A percentile compares a stretch with the other conserved stretches of the same genome.
These are phyloP conservation scores for Hypomecis punctinalis DNA, from an alignment of 2,888 invertebrate genomes.

Conservation along the genomic window DNA sequence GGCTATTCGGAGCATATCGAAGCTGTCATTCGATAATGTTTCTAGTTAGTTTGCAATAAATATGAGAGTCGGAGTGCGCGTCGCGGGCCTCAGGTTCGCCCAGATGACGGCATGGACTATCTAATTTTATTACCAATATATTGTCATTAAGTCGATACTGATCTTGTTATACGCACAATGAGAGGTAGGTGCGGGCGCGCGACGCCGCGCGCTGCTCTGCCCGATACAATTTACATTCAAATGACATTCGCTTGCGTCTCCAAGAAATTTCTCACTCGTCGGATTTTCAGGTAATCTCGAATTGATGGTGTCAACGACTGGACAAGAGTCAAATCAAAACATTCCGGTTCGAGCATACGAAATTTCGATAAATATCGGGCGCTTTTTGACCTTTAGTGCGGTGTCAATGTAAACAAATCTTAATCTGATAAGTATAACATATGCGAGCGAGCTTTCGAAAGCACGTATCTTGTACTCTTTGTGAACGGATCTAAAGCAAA, in stretches of 20 bases:
- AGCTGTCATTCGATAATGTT: constrained; percentile 79
- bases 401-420: constrained; percentile 47
- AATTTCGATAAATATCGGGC: constrained; percentile 48
- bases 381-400: constrained; percentile 49
- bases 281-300: constrained; percentile 80
- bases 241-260: constrained; percentile 79
- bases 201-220: constrained; percentile 57
- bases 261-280: constrained; percentile 81
- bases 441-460: constrained; percentile 43
- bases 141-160: constrained; percentile 85
- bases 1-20: constrained; percentile 68
- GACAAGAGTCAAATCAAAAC: constrained; percentile 59
- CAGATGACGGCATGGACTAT: constrained; percentile 81
- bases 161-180: constrained; percentile 85
- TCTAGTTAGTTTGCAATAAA: constrained; percentile 82
- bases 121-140: constrained; percentile 85
- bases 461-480: constrained; percentile 39
- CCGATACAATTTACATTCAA: constrained; percentile 83
- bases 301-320: constrained; percentile 73
- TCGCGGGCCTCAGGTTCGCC: constrained; percentile 69
- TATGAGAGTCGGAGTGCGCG: constrained; percentile 72
- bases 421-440: constrained; percentile 47
- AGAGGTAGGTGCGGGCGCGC: constrained; percentile 68
- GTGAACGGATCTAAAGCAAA: constrained; percentile 40
- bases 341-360: constrained; percentile 51